Evolutionary conservation across 2,797 vertebrate species (phyloP).

Genomic region (Muscicapa striata): DNA sequence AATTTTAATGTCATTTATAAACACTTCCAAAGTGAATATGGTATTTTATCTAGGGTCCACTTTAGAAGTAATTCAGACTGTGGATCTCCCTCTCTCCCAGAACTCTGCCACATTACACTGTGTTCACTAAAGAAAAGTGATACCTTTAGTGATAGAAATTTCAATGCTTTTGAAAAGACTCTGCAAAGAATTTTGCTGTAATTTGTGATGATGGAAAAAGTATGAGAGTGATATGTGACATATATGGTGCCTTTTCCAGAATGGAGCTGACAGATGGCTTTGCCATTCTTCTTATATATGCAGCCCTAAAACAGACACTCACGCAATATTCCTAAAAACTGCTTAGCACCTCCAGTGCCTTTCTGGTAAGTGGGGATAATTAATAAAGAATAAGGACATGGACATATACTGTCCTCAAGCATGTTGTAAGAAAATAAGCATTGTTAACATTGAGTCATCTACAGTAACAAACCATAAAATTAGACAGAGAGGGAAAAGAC

Average conservation of each 20-base stretch:
- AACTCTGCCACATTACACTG: not conserved
- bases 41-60: not conserved
- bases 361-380: not conserved
- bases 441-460: slow-evolving; percentile 36
- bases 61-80: not conserved
- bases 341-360: not conserved
- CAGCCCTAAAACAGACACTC: not conserved
- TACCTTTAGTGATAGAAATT: not conserved
- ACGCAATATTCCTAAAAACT: not conserved
- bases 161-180: not conserved
- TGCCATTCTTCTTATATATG: not conserved
- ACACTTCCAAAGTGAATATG: not conserved
- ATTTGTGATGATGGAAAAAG: not conserved
- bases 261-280: not conserved
- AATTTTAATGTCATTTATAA: not conserved
- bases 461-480: slow-evolving; percentile 20
- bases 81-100: not conserved
- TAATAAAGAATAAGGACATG: not conserved
- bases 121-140: not conserved
- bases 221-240: not conserved
- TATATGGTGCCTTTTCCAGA: not conserved
- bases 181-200: not conserved
- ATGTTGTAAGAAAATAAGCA: not conserved
- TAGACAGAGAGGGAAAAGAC: slow-evolving; percentile 24
- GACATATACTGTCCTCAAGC: not conserved